Base-by-base conservation (phyloP, 2,113 vertebrate genomes). In the Fulica atra region DNA sequence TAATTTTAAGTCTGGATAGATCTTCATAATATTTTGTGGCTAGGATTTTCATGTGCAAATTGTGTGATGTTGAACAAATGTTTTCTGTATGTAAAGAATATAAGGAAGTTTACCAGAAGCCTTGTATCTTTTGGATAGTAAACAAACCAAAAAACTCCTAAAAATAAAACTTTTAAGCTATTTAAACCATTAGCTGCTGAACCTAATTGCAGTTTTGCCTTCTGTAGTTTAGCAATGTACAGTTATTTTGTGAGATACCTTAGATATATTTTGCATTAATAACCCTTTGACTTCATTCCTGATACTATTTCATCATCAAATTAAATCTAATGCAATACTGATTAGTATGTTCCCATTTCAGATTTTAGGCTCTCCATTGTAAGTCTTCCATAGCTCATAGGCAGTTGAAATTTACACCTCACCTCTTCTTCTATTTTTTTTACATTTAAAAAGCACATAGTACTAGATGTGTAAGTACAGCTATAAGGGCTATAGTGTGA, bases 271-370 rank as follows among this genome's bases (percentile, higher is more conserved):
- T 96, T 97, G 81, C 91, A 96, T 96, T 92, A 95, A 88, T 96
- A 97, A 87, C 77, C 71, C 88, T 95, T 91, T 93, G 83, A 88
- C 81, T 95, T 97, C 85, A 92, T 94, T 97, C 92, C 91, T 94
- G 91, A 82, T 96, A 82, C 78, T 84, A 36, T 89, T 97, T 97
- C 93, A 95, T 96, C 91, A 56, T 97, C 93, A 96, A 95, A 96
- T 97, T 94, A 97, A 97, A 97, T 92, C 85, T 88, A 92, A 96
- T 94, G 85, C 93, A 93, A 77, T 89, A 93, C 95, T 96, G 96
- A 94, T 96, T 95, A 97, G 82, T 91, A 86, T 54, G 33, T 96
- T 94, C 91, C 73, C 83, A 38, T 97, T 97, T 97, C 93, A 80
- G 74, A 95, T 97, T 95, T 71, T 89, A 38, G 81, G 63, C 77